Base-by-base conservation (phyloP, 2,888 invertebrate genomes). In the Tetragonula carbonaria region DNA sequence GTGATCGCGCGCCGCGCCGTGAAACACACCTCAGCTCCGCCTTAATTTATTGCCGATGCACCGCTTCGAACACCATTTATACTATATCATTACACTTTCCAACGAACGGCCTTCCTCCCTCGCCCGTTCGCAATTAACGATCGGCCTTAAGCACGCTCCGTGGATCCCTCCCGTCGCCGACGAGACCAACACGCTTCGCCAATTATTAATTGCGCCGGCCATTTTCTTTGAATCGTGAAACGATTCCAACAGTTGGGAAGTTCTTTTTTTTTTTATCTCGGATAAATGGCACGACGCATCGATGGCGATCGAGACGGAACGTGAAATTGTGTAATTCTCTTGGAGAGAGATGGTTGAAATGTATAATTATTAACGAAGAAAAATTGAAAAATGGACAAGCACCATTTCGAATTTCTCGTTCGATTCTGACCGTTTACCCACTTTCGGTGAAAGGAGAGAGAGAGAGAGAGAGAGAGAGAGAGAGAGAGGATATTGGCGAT, bases 41-140 rank as follows among this genome's bases (percentile, higher is more conserved):
- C 81, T 80, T 83, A 83, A 83, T 83, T 83, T 83, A 83, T 83
- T 73, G 83, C 76, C 72, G 83, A 18, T 63, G 76, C 83, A 75
- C 66, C 63, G 83, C 76, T 76, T 83, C 81, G 83, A 83, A 81
- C 83, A 73, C 81, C 83, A 83, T 76, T 83, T 81, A 76, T 83
- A 76, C 83, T 83, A 76, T 83, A 80, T 83, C 80, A 73, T 83
- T 83, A 81, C 76, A 68, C 83, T 80, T 83, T 68, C 83, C 68
- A 59, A 71, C 55, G 23, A 59, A 71, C 55, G 23, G 76, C n/a
- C 81, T 68, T 73, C 75, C 81, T 63, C 73, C 67, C 71, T 67
- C 76, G 59, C 70, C 57, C 82, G 57, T 50, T 63, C 80, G 76
- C 72, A 80, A 83, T 83, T 83, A 83, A 83, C 83, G 80, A 57